Evolutionary conservation across 2,888 invertebrate species (phyloP).

Genomic region (Candidula unifasciata): DNA sequence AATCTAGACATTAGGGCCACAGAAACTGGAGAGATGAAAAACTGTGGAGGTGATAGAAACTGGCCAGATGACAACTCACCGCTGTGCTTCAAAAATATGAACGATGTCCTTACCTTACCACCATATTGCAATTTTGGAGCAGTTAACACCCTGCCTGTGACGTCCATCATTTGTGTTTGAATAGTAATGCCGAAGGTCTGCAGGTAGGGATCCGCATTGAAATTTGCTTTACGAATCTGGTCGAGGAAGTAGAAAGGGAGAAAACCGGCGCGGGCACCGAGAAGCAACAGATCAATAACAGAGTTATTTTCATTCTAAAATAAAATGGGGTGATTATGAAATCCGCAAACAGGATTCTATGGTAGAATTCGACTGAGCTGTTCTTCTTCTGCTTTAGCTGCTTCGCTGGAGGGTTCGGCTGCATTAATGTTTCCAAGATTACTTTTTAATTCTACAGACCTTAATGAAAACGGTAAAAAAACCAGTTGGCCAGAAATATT

Average conservation of each 20-base stretch:
- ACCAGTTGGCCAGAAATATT: neutral
- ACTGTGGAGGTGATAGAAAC: neutral
- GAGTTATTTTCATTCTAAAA: neutral
- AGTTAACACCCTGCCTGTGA: constrained; percentile 95
- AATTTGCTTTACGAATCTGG: constrained; percentile 92
- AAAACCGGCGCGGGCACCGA: constrained; percentile 40
- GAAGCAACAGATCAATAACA: constrained; percentile 6
- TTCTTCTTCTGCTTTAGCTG: neutral
- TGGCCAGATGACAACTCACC: neutral
- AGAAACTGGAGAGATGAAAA: neutral
- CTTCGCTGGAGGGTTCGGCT: neutral
- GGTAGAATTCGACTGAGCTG: too few species aligned
- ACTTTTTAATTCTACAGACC: neutral
- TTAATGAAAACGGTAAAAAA: neutral
- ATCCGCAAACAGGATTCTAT: too few species aligned
- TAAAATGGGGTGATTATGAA: constrained; percentile 25
- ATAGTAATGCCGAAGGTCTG: constrained; percentile 99
- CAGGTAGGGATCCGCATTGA: constrained; percentile 98
- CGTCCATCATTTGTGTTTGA: constrained; percentile 99
- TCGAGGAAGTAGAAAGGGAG: constrained; percentile 26
- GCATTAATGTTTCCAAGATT: too few species aligned
- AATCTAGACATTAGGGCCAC: too few species aligned
- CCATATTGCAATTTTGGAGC: constrained; percentile 99
- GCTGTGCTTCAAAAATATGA: neutral
- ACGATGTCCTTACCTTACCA: constrained; percentile 86